phyloP scores from a whole-genome alignment of 2,113 vertebrate species.

The Rhadina sibilatrix region DNA sequence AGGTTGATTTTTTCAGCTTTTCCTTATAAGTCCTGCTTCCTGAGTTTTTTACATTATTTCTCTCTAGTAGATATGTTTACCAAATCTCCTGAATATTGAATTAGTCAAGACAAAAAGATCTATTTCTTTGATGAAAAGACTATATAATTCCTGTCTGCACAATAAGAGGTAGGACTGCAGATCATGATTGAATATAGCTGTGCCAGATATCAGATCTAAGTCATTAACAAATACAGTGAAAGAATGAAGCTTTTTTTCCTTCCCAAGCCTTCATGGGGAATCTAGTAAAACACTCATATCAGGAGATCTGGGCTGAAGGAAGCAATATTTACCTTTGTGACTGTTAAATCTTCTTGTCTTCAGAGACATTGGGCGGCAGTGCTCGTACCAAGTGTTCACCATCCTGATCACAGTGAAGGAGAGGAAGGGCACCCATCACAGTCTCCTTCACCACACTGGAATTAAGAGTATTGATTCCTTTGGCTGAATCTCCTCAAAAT shows the following conservation, averaged over 20 bases:
- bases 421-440: not conserved
- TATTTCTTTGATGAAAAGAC: not conserved
- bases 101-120: not conserved
- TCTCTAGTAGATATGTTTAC: not conserved
- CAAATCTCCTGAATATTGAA: not conserved
- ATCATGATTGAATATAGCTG: not conserved
- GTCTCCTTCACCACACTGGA: not conserved
- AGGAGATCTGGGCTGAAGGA: not conserved
- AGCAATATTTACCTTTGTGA: not conserved
- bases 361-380: not conserved
- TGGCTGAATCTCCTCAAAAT: not conserved
- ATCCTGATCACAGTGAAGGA: not conserved
- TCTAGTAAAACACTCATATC: not conserved
- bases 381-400: accelerated
- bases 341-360: not conserved
- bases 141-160: not conserved
- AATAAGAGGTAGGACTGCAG: not conserved
- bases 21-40: not conserved
- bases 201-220: not conserved
- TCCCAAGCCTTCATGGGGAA: not conserved
- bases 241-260: not conserved
- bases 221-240: not conserved
- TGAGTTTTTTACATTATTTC: not conserved
- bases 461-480: not conserved
- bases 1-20: not conserved